phyloP scores from a whole-genome alignment of 2,888 invertebrate species.

The Heliconius erato region DNA sequence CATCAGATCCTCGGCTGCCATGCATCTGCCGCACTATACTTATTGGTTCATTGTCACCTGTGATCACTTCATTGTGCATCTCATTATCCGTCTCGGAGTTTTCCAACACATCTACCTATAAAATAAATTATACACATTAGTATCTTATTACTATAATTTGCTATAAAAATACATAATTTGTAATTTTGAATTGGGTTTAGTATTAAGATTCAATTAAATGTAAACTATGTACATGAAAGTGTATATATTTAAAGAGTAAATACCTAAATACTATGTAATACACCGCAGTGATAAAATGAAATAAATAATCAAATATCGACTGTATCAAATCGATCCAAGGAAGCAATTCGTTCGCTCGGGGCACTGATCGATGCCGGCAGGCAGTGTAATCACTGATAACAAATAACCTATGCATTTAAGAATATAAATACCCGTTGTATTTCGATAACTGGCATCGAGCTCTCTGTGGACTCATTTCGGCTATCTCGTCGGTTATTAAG shows the following conservation, averaged over 20 bases:
- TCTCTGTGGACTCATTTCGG: constrained; percentile 60
- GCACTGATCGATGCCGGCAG: constrained; percentile 25
- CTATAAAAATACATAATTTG: background rate
- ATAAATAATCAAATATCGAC: constrained; percentile 16
- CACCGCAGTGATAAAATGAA: background rate
- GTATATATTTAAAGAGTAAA: background rate
- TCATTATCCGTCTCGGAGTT: constrained; percentile 65
- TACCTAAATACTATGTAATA: background rate
- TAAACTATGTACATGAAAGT: background rate
- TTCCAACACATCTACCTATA: constrained; percentile 70
- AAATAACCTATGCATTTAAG: constrained; percentile 59
- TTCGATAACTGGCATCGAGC: constrained; percentile 72
- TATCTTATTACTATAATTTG: background rate
- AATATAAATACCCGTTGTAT: constrained; percentile 75
- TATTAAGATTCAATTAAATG: constrained; percentile 13
- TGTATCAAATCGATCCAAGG: constrained; percentile 22
- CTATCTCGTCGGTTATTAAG: constrained; percentile 60
- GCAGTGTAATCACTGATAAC: constrained; percentile 34
- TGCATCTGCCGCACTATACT: constrained; percentile 74
- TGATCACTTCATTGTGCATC: constrained; percentile 59
- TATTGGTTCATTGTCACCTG: constrained; percentile 59
- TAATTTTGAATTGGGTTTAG: background rate
- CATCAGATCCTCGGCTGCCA: constrained; percentile 66
- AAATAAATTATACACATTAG: constrained; percentile 33
- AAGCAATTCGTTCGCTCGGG: constrained; percentile 4